Base-by-base conservation (phyloP, 2,113 vertebrate genomes). In the Heterotis niloticus region DNA sequence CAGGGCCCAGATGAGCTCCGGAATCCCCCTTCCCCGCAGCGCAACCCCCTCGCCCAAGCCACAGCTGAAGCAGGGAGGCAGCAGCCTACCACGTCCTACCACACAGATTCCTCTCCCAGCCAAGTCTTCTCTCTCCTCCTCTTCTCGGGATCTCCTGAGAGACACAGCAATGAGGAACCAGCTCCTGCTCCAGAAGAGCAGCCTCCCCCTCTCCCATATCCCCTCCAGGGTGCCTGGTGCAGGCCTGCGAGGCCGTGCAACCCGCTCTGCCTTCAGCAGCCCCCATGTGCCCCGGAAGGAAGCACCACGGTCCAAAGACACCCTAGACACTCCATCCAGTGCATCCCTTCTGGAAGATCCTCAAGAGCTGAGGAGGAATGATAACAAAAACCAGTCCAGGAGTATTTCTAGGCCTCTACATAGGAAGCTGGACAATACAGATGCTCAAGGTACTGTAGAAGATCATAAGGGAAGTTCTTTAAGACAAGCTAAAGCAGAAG, bases 241-340 rank as follows among this genome's bases (percentile, higher is more conserved):
- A n/a, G 28, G 62, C 9, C 57, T 85, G 44, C 69, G 75, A 1
- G 3, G 5, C 7, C 52, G 84, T 76, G 81, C 75, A 1, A 89
- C 90, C 0, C 85, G 84, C 44, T 91, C 88, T 1, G 90, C 90
- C 65, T 88, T 89, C 80, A 91, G 87, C 84, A 91, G 91, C 75
- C 91, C 91, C 52, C 74, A 87, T 0, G 86, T 76, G 74, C 85
- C 84, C 10, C 86, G 86, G 7, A 84, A 84, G 1, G 81, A 81
- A 26, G 81, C 24, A 0, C 80, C 82, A 0, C 83, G 89, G 76
- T 87, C 83, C 17, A 91, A 88, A 78, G 90, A 91, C 81, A 85
- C 86, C 0, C 76, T 88, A 64, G 87, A 91, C 62, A 62, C 86
- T 64, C 80, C 66, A 5, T 67, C 23, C 67, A 67, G 65, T 0